Conservation (phyloP, 1,140 invertebrate genomes). For the Gryon sp. region DNA sequence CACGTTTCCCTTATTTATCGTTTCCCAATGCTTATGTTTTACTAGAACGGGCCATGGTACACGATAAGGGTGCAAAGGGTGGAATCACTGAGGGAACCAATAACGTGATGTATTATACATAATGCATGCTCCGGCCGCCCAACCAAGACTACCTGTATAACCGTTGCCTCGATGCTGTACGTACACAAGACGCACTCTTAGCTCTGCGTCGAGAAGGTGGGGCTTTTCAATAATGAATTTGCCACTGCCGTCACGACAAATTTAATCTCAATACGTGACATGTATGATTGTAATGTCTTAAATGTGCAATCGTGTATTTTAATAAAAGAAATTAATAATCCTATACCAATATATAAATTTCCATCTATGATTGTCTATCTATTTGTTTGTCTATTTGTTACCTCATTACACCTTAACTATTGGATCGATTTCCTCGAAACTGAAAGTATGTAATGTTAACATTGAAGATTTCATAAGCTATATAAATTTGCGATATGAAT, state of each 20-base stretch:
- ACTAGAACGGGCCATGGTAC: constrained; percentile 75
- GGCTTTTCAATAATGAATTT: constrained; percentile 70
- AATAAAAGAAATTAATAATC: no score
- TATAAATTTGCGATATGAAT: no score
- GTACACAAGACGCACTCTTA: constrained; percentile 48
- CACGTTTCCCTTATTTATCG: constrained; percentile 80
- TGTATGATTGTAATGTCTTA: constrained; percentile 24
- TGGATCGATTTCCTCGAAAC: no score
- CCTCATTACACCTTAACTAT: no score
- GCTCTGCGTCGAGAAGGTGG: constrained; percentile 25
- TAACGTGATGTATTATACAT: constrained; percentile 81
- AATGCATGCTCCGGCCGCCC: constrained; percentile 75
- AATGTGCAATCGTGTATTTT: neutral
- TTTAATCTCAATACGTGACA: constrained; percentile 62
- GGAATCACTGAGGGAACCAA: constrained; percentile 79
- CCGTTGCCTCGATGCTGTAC: constrained; percentile 27
- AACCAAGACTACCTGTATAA: constrained; percentile 66
- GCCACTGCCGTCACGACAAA: constrained; percentile 64
- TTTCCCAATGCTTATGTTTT: constrained; percentile 80
- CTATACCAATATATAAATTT: no score
- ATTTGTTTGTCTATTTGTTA: no score
- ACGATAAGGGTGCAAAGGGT: constrained; percentile 77
- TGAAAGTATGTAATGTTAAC: no score
- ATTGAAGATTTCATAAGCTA: no score
- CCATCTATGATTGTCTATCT: no score